Percentiles rank a stretch among this genome's conserved stretches.
Evolutionary conservation across 2,888 invertebrate species (phyloP).

Genomic region (Chesias legatella): DNA sequence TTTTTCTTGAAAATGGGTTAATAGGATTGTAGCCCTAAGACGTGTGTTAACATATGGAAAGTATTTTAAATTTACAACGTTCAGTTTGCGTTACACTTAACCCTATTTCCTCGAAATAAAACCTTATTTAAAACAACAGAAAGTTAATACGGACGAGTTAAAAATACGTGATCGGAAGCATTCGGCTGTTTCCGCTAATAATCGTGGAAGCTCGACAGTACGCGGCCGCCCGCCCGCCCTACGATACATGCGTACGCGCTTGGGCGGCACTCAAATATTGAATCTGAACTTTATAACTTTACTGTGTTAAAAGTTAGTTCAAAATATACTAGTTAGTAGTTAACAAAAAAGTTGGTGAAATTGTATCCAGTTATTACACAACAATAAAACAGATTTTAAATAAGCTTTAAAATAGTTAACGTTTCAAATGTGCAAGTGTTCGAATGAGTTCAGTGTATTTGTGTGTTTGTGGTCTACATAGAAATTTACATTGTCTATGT

Average conservation of each 20-base stretch:
- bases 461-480: constrained; percentile 10
- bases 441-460: constrained; percentile 9
- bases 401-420: constrained; percentile 5
- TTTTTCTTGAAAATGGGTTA: constrained; percentile 63
- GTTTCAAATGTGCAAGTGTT: constrained; percentile 20
- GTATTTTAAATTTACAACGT: constrained; percentile 31
- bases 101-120: constrained; percentile 15
- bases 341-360: no score
- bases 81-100: constrained; percentile 8
- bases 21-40: constrained; percentile 57
- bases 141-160: constrained; percentile 53
- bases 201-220: constrained; percentile 44
- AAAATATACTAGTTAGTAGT: no score
- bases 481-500: constrained; percentile 21
- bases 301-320: no score
- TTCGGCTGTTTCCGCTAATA: constrained; percentile 55
- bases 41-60: constrained; percentile 54
- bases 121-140: constrained; percentile 28
- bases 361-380: no score
- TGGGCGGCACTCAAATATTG: constrained; percentile 50
- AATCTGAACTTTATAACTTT: constrained; percentile 13
- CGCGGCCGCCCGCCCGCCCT: constrained; percentile 67
- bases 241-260: constrained; percentile 52
- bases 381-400: background rate
- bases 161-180: constrained; percentile 65